phyloP scores from a whole-genome alignment of 1,140 invertebrate genomes.

The Babylonia areolata region DNA sequence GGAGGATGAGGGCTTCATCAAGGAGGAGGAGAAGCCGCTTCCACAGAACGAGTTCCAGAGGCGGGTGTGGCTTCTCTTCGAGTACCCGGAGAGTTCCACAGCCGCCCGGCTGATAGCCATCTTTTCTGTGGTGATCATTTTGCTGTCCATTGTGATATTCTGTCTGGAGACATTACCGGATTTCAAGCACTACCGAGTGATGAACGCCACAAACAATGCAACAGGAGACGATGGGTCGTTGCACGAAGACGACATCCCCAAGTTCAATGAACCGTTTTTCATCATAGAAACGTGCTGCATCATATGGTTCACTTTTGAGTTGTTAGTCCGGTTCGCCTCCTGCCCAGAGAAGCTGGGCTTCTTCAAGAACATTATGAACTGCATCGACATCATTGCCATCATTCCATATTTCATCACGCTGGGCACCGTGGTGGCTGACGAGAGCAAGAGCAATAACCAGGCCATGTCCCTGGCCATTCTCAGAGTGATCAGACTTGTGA shows the following conservation, averaged over 20 bases:
- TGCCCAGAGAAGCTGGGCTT: conserved; percentile 99
- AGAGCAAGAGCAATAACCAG: conserved; percentile 78
- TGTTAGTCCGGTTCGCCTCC: conserved; percentile 97
- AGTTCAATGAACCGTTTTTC: conserved; percentile 76
- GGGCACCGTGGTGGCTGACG: conserved; percentile 97
- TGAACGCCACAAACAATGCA: conserved; percentile 64
- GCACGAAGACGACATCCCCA: conserved; percentile 76
- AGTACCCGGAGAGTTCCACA: conserved; percentile 99
- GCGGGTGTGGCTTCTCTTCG: conserved; percentile 99
- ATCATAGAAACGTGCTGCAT: conserved; percentile 76
- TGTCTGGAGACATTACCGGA: conserved; percentile 99
- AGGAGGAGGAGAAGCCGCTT: conserved; percentile 74
- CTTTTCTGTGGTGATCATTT: conserved; percentile 99
- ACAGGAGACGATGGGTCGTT: conserved; percentile 55
- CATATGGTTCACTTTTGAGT: conserved; percentile 96
- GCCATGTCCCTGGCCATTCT: conserved; percentile 77
- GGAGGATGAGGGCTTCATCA: conserved; percentile 78
- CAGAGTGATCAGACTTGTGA: conserved; percentile 76
- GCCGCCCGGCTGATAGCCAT: conserved; percentile 98
- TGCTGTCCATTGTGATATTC: conserved; percentile 99
- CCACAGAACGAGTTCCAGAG: conserved; percentile 92
- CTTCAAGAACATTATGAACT: conserved; percentile 99
- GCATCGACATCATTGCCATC: conserved; percentile 99
- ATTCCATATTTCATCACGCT: conserved; percentile 99
- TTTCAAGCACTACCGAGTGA: conserved; percentile 93